Evolutionary conservation across 2,888 invertebrate genomes (phyloP).

Genomic region (Yponomeuta sedellus): DNA sequence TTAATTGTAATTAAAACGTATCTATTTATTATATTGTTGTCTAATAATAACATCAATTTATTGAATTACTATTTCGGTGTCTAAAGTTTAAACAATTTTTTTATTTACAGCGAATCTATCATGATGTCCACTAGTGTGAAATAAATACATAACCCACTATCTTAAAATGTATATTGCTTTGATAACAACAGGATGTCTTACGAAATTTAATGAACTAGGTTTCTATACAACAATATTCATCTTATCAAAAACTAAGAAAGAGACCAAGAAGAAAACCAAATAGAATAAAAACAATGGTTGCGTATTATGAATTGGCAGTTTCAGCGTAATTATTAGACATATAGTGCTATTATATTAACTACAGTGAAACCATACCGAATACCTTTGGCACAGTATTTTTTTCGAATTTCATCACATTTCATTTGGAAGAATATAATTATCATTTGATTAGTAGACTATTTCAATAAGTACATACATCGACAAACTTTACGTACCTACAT

Average conservation of each 20-base stretch:
- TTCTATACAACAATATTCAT: background rate
- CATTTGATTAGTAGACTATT: background rate
- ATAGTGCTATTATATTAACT: background rate
- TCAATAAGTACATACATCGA: background rate
- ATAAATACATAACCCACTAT: background rate
- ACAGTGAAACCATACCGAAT: no score
- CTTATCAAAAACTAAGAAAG: background rate
- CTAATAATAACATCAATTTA: conserved; percentile 42
- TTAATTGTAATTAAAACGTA: conserved; percentile 27
- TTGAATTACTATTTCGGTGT: conserved; percentile 28
- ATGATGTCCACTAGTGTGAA: background rate
- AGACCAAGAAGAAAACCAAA: background rate
- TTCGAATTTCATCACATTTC: background rate
- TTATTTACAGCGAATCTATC: conserved; percentile 20
- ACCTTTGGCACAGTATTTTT: no score
- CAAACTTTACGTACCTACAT: background rate
- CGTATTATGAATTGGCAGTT: conserved; percentile 41
- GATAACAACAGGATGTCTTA: background rate
- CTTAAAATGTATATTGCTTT: conserved; percentile 6
- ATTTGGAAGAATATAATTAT: background rate
- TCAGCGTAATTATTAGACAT: conserved; percentile 25
- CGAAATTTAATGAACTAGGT: background rate
- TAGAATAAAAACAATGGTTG: background rate
- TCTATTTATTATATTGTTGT: conserved; percentile 33
- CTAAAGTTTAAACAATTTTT: conserved; percentile 18